Evolutionary conservation across 2,888 invertebrate genomes (phyloP), one percentile per base, ranked within the genome.

Genomic region (Sesia bembeciformis): DNA sequence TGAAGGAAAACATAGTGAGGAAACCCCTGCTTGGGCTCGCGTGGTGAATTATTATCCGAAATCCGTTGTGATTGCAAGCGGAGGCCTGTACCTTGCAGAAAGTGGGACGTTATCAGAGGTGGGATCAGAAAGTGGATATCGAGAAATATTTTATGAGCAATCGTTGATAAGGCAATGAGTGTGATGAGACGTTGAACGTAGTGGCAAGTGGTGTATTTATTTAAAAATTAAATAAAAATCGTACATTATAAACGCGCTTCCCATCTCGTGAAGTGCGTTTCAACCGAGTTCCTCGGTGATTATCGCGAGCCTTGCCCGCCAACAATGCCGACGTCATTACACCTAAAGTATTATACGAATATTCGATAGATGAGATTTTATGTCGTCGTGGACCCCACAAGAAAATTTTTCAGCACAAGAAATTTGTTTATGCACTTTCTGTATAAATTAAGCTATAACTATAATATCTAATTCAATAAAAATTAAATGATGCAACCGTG

Each of bases 281-380:
- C 60, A 60, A 49, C 62, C 59, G 61, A 64, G 63, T 68, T 65
- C 63, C 62, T 64, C 69, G 65, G 77, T 78, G 78, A 79, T 79
- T 76, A 81, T 72, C 72, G 61, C 72, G 55, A 58, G 62, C 63
- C 66, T 60, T 64, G 23, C 58, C 66, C 66, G 62, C 67, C 78
- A 78, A 80, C 80, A 81, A 79, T 78, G 68, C 70, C 66, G 58
- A 66, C 65, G 66, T 67, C 65, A 69, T 69, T 71, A 72, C 67
- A 67, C 60, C 66, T 62, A 64, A n/a, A 69, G 68, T 64, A 66
- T 65, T 66, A 65, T 70, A 23, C 23, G 23, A 23, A 23, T 23
- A 23, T 23, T 23, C 23, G 23, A 1, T 23, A 23, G 23, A 23
- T 23, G 23, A 23, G 2, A 23, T 23, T 23, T 23, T 23, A 23